Base-by-base conservation (phyloP, 2,113 vertebrate genomes). In the Coracopsis vasa region DNA sequence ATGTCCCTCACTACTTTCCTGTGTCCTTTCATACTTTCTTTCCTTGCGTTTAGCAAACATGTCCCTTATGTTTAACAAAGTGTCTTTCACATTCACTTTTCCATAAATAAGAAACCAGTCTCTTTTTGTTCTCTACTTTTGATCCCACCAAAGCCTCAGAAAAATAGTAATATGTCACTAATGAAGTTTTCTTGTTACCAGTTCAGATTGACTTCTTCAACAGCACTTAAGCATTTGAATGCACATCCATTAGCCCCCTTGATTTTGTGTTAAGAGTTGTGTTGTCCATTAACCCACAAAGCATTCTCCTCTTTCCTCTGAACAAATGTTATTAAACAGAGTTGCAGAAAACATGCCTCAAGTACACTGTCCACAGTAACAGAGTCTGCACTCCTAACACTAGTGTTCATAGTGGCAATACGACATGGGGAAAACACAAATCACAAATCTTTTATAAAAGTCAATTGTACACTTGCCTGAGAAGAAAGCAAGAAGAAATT, bases 191-290 rank as follows among this genome's bases (percentile, higher is more conserved):
- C 92, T 65, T 96, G 85, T 95, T 92, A 82, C 39, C 14, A 10
- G 72, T 89, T 93, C 78, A 93, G 27, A 65, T 11, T 89, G 78
- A 54, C 37, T 83, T 95, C 85, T 94, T 86, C 86, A 93, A 64
- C 29, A 92, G 50, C 88, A 74, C 71, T 94, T 84, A 80, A 78
- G 41, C 48, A 94, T 79, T 62, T 64, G 80, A 88, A 78, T 84
- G 69, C 66, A 60, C 47, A 79, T 93, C 89, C 80, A 87, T 96
- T 96, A 97, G 91, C 88, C 85, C 92, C 66, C 92, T 95, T 95
- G 81, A 85, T 94, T 94, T 90, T 23, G 2, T 87, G 60, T 82
- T 85, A 64, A 64, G 67, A 88, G 39, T 77, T 74, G 29, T 65
- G 31, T 53, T 90, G 56, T 90, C 87, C 94, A 80, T 93, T 97